phyloP scores from a whole-genome alignment of 2,888 invertebrate species.

The Lingula anatina region DNA sequence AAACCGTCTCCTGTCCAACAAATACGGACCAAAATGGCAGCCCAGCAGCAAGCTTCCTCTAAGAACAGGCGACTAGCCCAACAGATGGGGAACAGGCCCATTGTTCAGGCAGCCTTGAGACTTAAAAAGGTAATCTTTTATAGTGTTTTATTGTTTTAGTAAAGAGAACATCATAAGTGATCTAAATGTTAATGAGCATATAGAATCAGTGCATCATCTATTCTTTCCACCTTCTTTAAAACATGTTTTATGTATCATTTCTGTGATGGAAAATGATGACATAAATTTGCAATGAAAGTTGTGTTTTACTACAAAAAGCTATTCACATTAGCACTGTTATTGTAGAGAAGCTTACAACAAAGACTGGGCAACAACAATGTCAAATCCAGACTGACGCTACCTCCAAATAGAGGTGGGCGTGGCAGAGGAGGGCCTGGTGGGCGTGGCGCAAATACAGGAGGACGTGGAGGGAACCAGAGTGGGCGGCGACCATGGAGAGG shows the following conservation, averaged over 20 bases:
- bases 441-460: too few species aligned
- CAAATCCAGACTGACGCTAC: conserved; percentile 32
- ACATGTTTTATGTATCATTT: too few species aligned
- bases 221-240: too few species aligned
- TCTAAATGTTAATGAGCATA: not conserved
- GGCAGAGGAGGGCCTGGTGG: conserved; percentile 22
- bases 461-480: too few species aligned
- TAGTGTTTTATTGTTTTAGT: conserved; percentile 4
- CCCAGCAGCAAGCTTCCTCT: conserved; percentile 33
- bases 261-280: too few species aligned
- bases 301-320: too few species aligned
- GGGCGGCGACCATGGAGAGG: too few species aligned
- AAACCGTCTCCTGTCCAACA: conserved; percentile 28
- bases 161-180: not conserved
- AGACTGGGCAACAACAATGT: conserved; percentile 24
- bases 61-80: conserved; percentile 55
- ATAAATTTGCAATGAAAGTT: too few species aligned
- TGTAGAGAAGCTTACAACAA: conserved; percentile 20
- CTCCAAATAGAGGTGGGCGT: conserved; percentile 12
- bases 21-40: conserved; percentile 35
- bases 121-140: conserved; percentile 49
- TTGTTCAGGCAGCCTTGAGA: conserved; percentile 52
- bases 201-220: not conserved
- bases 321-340: not conserved
- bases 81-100: conserved; percentile 56